Conservation (phyloP, 2,113 vertebrate genomes). For the Willisornis vidua region DNA sequence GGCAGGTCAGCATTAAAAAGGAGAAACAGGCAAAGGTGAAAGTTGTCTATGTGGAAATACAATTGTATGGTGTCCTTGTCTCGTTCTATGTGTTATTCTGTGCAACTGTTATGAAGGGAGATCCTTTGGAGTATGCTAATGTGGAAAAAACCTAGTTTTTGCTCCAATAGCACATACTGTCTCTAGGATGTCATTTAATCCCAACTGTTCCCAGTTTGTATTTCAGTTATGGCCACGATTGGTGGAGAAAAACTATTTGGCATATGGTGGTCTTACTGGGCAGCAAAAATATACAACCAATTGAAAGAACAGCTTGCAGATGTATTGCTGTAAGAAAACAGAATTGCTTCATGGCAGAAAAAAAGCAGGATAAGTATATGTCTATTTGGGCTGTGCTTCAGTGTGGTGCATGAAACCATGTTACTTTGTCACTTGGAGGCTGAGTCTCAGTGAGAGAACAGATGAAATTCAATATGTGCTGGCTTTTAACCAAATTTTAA, state of each 20-base stretch:
- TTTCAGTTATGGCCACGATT: neutral
- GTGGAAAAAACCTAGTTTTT: neutral
- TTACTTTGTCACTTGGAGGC: neutral
- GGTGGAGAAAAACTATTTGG: neutral
- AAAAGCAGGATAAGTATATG: constrained; percentile 4
- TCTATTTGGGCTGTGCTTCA: constrained; percentile 25
- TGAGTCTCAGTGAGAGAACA: constrained; percentile 28
- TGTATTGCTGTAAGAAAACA: constrained; percentile 17
- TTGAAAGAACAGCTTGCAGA: constrained; percentile 32
- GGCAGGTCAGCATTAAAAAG: neutral
- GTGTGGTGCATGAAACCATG: neutral
- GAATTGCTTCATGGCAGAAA: constrained; percentile 1
- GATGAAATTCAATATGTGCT: constrained; percentile 35
- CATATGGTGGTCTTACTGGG: neutral
- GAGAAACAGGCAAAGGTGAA: neutral
- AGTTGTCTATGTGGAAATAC: neutral
- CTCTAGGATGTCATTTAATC: neutral
- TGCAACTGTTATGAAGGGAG: neutral
- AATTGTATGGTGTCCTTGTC: neutral
- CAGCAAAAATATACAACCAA: neutral
- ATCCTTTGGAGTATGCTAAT: neutral
- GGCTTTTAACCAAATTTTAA: constrained; percentile 36
- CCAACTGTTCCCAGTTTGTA: neutral
- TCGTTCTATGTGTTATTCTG: neutral
- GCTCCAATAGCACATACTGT: neutral